These are phyloP conservation scores for Aptenodytes forsteri DNA, from an alignment of 2,113 vertebrate genomes.

Conservation along the genomic window DNA sequence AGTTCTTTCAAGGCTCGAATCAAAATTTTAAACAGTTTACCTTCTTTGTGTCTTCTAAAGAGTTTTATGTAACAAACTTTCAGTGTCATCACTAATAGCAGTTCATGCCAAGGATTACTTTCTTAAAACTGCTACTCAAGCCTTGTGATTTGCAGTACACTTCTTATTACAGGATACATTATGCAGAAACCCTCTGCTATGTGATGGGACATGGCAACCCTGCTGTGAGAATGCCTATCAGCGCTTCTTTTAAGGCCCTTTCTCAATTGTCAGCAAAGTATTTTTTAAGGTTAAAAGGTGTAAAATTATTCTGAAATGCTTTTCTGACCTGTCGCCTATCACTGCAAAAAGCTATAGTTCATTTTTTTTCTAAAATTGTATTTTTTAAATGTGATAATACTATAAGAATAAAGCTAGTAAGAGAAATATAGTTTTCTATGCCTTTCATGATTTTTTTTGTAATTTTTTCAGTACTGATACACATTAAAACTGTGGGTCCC, in stretches of 20 bases:
- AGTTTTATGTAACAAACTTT: slow-evolving; percentile 79
- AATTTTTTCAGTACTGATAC: not conserved
- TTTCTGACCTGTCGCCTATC: slow-evolving; percentile 87
- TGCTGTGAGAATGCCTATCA: slow-evolving; percentile 84
- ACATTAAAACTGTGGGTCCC: slow-evolving; percentile 8
- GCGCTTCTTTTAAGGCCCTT: slow-evolving; percentile 85
- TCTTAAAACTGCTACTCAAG: slow-evolving; percentile 72
- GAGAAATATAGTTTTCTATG: slow-evolving; percentile 68
- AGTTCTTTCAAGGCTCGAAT: slow-evolving; percentile 47
- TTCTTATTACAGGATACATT: slow-evolving; percentile 82
- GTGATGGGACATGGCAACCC: slow-evolving; percentile 82
- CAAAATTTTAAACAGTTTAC: slow-evolving; percentile 71
- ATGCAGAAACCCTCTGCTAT: slow-evolving; percentile 78
- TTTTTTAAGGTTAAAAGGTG: slow-evolving; percentile 90
- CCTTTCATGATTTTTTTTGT: slow-evolving; percentile 43
- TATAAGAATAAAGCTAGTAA: slow-evolving; percentile 70
- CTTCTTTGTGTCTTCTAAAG: slow-evolving; percentile 69
- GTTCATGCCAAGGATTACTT: slow-evolving; percentile 73
- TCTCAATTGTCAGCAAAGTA: slow-evolving; percentile 88
- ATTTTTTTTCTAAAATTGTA: slow-evolving; percentile 78
- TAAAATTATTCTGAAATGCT: slow-evolving; percentile 90
- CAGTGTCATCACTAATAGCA: slow-evolving; percentile 77
- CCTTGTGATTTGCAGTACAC: slow-evolving; percentile 71
- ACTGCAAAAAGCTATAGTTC: slow-evolving; percentile 80
- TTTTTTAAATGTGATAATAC: slow-evolving; percentile 78